These are phyloP conservation scores for Temnothorax curvispinosus DNA, from an alignment of 1,140 invertebrate genomes.

Conservation along the genomic window DNA sequence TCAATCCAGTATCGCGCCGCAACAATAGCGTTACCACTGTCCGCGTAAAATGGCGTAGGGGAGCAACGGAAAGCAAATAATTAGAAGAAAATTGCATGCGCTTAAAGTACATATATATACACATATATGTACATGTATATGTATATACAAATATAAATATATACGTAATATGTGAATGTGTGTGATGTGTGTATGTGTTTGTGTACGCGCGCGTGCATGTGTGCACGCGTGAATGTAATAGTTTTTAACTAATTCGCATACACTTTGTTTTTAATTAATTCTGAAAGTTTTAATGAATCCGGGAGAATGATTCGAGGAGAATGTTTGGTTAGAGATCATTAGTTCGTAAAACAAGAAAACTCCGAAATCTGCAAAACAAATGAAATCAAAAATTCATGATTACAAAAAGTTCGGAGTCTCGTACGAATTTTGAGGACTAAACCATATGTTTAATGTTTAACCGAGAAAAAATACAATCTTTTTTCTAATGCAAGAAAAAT, in stretches of 20 bases:
- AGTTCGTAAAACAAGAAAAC: constrained; percentile 9
- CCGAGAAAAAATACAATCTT: constrained; percentile 32
- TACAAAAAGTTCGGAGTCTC: neutral
- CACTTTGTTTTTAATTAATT: constrained; percentile 68
- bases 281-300: constrained; percentile 38
- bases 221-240: neutral
- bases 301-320: neutral
- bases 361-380: neutral
- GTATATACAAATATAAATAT: neutral
- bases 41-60: constrained; percentile 70
- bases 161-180: neutral
- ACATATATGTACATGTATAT: neutral
- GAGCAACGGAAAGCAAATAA: constrained; percentile 64
- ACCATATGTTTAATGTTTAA: neutral
- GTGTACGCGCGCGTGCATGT: neutral
- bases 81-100: constrained; percentile 69
- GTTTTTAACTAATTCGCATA: constrained; percentile 34
- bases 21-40: constrained; percentile 71
- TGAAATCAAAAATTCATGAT: neutral
- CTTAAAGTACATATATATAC: constrained; percentile 4
- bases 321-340: constrained; percentile 12
- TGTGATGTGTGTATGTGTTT: neutral
- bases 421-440: neutral
- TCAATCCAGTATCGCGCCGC: constrained; percentile 69
- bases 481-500: neutral